phyloP scores from a whole-genome alignment of 2,797 vertebrate species.

The Eptatretus atami region DNA sequence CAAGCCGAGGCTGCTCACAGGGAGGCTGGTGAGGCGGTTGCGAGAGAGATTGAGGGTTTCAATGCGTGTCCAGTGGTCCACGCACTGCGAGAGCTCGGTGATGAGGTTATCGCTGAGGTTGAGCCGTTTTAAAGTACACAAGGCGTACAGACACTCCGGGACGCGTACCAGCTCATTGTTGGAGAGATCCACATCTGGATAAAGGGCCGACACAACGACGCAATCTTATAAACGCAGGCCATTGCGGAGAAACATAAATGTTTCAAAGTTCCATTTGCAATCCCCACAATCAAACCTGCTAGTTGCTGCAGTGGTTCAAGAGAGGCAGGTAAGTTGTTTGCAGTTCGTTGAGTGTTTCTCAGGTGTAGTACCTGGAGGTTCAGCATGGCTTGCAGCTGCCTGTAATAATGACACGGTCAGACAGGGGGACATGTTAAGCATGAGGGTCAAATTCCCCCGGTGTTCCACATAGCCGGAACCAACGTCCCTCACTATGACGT shows the following conservation, averaged over 20 bases:
- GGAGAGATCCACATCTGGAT: constrained; percentile 48
- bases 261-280: background rate
- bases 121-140: constrained; percentile 49
- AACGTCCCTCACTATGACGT: too few species aligned
- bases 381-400: constrained; percentile 62
- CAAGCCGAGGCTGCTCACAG: constrained; percentile 19
- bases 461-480: too few species aligned
- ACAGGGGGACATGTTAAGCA: background rate
- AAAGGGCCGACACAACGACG: background rate
- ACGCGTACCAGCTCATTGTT: constrained; percentile 57
- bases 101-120: constrained; percentile 90
- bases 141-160: constrained; percentile 72
- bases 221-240: too few species aligned
- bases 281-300: constrained; percentile 25
- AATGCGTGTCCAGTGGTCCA: constrained; percentile 78
- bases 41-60: constrained; percentile 85
- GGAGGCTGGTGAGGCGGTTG: constrained; percentile 69
- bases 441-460: background rate
- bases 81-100: constrained; percentile 58
- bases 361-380: constrained; percentile 76
- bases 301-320: constrained; percentile 45
- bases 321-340: constrained; percentile 79
- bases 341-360: constrained; percentile 67
- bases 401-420: constrained; percentile 12
- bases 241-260: too few species aligned